These are phyloP conservation scores for Grammatotria lemairii DNA, from an alignment of 2,113 vertebrate species.

Conservation along the genomic window DNA sequence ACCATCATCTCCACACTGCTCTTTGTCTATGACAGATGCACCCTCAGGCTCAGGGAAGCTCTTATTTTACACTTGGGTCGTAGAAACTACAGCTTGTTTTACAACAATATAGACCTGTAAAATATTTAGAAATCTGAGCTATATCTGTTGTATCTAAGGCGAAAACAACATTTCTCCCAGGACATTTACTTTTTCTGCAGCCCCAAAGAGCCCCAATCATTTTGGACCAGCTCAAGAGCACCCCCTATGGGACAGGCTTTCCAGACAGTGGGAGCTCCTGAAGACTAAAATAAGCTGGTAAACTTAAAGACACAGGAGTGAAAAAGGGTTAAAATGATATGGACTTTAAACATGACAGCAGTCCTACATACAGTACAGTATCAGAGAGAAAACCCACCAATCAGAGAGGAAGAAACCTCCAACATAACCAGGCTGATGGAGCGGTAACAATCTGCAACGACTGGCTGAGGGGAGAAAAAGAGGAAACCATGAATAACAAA, in stretches of 20 bases:
- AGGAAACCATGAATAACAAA: neutral
- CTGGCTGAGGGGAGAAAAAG: neutral
- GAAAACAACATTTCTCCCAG: neutral
- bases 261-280: neutral
- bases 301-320: neutral
- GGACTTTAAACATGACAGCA: neutral
- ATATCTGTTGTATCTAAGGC: neutral
- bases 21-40: neutral
- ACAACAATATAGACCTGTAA: fast-evolving
- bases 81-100: neutral
- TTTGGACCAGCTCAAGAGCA: neutral
- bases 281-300: neutral
- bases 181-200: neutral
- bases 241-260: neutral
- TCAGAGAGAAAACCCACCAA: neutral
- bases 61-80: fast-evolving
- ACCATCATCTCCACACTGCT: neutral
- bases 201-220: neutral
- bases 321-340: neutral
- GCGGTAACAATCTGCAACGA: neutral
- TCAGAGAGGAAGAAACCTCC: neutral
- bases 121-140: fast-evolving
- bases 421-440: neutral
- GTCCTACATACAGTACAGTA: neutral
- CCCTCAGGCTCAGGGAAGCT: neutral